Conservation (phyloP, 2,888 invertebrate genomes). For the Augochlorella aurata region DNA sequence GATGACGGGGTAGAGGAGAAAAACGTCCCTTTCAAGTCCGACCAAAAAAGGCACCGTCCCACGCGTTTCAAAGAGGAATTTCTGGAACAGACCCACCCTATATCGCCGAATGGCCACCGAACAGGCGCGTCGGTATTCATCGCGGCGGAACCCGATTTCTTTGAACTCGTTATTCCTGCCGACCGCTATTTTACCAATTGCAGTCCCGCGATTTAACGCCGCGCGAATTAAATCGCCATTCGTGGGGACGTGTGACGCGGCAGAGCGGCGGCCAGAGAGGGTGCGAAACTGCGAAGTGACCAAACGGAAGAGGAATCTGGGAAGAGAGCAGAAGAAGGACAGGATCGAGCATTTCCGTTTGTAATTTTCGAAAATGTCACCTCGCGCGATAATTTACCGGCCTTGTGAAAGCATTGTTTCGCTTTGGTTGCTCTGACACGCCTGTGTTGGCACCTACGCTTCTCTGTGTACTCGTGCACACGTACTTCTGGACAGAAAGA, state of each 20-base stretch:
- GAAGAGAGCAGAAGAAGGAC: background rate
- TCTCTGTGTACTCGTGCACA: too few species aligned
- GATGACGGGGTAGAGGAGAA: background rate
- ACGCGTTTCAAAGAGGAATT: constrained; percentile 30
- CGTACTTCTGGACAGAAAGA: too few species aligned
- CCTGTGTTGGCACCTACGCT: too few species aligned
- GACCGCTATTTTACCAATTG: constrained; percentile 10
- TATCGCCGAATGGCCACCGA: background rate
- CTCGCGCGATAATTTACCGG: background rate
- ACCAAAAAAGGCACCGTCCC: background rate
- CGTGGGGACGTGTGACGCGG: background rate
- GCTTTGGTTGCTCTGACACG: too few species aligned
- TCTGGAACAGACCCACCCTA: constrained; percentile 19
- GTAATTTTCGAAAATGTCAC: background rate
- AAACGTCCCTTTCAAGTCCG: constrained; percentile 9
- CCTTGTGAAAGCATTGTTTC: too few species aligned
- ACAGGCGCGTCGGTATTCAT: constrained; percentile 12
- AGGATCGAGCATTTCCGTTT: background rate
- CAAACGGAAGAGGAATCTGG: background rate
- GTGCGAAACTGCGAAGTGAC: background rate
- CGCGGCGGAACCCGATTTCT: constrained; percentile 28
- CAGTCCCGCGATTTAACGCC: constrained; percentile 8
- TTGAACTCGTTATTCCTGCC: constrained; percentile 31
- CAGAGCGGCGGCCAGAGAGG: background rate
- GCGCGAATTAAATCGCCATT: constrained; percentile 6